phyloP scores from a whole-genome alignment of 2,888 invertebrate species.

The Sminthurides aquaticus region DNA sequence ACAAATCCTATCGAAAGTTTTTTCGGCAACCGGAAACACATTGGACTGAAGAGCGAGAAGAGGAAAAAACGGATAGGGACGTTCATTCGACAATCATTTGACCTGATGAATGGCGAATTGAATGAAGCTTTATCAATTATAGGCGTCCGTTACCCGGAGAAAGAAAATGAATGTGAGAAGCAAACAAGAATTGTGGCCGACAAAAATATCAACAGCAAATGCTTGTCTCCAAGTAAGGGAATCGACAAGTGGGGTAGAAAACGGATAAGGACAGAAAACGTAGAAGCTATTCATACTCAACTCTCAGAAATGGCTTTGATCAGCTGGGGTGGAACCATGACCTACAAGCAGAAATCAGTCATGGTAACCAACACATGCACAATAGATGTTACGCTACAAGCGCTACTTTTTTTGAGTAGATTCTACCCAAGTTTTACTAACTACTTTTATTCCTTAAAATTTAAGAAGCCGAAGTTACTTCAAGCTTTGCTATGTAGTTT shows the following conservation, averaged over 20 bases:
- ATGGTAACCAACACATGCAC: neutral
- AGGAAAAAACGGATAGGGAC: neutral
- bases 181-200: no score
- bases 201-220: neutral
- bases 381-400: neutral
- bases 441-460: no score
- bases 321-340: neutral
- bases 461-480: no score
- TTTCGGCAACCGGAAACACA: neutral
- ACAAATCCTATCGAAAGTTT: neutral
- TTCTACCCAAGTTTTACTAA: no score
- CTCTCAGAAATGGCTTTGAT: neutral
- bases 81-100: neutral
- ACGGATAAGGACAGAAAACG: neutral
- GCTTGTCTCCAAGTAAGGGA: neutral
- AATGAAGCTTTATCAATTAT: neutral
- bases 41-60: neutral
- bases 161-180: no score
- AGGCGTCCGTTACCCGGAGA: no score
- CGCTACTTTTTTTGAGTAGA: no score
- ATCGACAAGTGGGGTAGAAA: neutral
- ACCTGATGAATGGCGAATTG: neutral
- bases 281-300: neutral
- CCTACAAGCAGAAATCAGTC: neutral
- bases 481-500: no score